These are phyloP conservation scores for Rhamphomyia laevipes DNA, from an alignment of 2,888 invertebrate genomes.

Conservation along the genomic window DNA sequence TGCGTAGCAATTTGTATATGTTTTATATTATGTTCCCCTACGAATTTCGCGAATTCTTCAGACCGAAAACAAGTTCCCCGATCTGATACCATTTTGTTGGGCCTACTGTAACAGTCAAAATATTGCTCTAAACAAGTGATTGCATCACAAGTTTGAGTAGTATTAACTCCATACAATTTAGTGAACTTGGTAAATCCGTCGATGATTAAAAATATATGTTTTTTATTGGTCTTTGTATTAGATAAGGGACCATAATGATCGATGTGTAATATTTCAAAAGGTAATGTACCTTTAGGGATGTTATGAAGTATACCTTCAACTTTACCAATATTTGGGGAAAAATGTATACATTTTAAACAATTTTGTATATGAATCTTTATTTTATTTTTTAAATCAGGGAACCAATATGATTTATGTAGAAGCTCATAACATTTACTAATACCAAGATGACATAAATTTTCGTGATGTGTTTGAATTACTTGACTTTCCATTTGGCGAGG, in stretches of 20 bases:
- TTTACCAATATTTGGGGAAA: background rate
- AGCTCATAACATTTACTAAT: background rate
- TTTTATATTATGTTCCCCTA: background rate
- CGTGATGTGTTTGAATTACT: background rate
- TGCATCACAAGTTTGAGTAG: background rate
- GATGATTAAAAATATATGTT: background rate
- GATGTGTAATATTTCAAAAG: background rate
- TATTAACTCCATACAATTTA: background rate
- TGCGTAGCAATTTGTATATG: background rate
- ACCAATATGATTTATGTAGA: background rate
- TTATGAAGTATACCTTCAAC: background rate
- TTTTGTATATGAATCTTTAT: background rate
- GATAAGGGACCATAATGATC: background rate
- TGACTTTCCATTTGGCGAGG: background rate
- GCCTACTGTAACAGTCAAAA: background rate
- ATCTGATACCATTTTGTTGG: background rate
- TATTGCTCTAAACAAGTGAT: background rate
- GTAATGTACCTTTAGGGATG: background rate
- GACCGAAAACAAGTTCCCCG: background rate
- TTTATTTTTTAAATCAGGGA: background rate
- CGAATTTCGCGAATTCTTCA: background rate
- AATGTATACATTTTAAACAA: background rate
- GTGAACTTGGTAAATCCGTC: background rate
- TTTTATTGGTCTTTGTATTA: too few relatives aligned
- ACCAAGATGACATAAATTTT: background rate